Percentiles rank a stretch among this genome's conserved stretches.
Conservation (phyloP, 2,797 vertebrate species). For the Astyanax mexicanus region DNA sequence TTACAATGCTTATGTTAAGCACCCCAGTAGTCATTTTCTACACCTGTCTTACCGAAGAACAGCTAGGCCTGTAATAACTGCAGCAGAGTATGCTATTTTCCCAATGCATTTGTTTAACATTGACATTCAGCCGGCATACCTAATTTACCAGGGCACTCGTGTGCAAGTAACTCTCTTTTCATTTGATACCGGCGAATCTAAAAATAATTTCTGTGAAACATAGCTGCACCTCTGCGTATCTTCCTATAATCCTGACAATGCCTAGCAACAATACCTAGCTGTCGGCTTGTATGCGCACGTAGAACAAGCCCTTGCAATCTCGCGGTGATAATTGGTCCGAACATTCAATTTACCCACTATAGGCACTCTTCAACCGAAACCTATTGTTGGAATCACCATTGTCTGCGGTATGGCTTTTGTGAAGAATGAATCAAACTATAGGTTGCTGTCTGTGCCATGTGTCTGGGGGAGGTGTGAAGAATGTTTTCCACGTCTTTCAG, state of each 20-base stretch:
- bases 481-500: neutral
- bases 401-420: slow-evolving; percentile 8
- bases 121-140: slow-evolving; percentile 41
- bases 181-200: slow-evolving; percentile 46
- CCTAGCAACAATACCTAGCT: slow-evolving; percentile 42
- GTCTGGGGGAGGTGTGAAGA: neutral
- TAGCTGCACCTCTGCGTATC: slow-evolving; percentile 34
- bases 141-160: slow-evolving; percentile 50
- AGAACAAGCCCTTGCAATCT: neutral
- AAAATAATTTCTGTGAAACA: slow-evolving; percentile 41
- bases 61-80: slow-evolving; percentile 15
- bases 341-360: slow-evolving; percentile 13
- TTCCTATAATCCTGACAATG: slow-evolving; percentile 38
- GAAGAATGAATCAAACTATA: neutral
- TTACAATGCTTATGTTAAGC: neutral
- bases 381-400: neutral
- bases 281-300: slow-evolving; percentile 2
- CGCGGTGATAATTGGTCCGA: slow-evolving; percentile 5
- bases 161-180: slow-evolving; percentile 37
- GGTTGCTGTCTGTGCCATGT: neutral
- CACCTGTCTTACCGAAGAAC: slow-evolving; percentile 21
- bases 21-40: slow-evolving; percentile 10
- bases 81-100: slow-evolving; percentile 22
- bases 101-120: slow-evolving; percentile 41
- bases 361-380: neutral